Evolutionary conservation across 2,888 invertebrate genomes (phyloP), one percentile per base, ranked within the genome.

Genomic region (Barypeithes pellucidus): DNA sequence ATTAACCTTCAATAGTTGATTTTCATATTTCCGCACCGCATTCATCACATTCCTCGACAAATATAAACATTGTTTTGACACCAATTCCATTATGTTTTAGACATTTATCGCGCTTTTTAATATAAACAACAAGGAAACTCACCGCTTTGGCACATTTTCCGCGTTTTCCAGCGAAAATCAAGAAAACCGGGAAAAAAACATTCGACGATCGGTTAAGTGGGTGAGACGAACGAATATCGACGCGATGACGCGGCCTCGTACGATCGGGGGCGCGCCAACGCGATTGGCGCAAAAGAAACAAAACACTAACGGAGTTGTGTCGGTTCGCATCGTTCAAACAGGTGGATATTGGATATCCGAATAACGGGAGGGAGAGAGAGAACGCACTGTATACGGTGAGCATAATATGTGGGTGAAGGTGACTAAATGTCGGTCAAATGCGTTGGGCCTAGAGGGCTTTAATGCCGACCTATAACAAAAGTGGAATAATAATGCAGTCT

Each of bases 241-340:
- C 52, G 60, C 61, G 63, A 41, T 62, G 63, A 62, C 62, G 63
- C 41, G 63, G 63, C 52, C 52, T 70, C 69, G 69, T 70, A 70
- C 54, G 63, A 63, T 68, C 68, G 50, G 68, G 14, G 50, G 68
- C 60, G 47, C 39, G 61, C 60, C 50, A 12, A 61, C 52, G 68
- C 57, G 36, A 57, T 57, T 36, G 67, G 59, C 16, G 33, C 16
- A 59, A 67, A 66, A 20, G 52, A 39, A 66, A 50, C 50, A 50
- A 50, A 24, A 33, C 54, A 57, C 54, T 54, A 43, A 67, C 67
- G 45, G 47, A 67, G 57, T 61, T 24, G 60, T 50, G 45, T 66
- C 65, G 33, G 39, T 50, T 60, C 24, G 33, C 9, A 63, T 70
- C 52, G 54, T 52, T 69, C 22, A 59, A n/a, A 65, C 65, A 65